phyloP scores from a whole-genome alignment of 2,888 invertebrate species.

The Sialis fuliginosa region DNA sequence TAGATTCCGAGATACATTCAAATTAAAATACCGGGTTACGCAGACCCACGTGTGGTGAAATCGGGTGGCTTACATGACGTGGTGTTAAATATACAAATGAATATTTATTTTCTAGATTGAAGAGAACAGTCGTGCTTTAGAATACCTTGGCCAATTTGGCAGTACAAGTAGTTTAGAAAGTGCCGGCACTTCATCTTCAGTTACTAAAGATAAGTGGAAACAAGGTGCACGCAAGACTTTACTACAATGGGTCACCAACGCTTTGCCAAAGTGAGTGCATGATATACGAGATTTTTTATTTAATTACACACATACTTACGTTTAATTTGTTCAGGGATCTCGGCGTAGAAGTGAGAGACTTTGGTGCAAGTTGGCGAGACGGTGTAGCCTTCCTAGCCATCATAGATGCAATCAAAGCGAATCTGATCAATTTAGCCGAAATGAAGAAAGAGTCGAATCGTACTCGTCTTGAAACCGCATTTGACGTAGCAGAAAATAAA shows the following conservation, averaged over 20 bases:
- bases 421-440: slow-evolving; percentile 74
- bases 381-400: slow-evolving; percentile 90
- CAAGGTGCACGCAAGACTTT: slow-evolving; percentile 82
- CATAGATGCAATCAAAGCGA: slow-evolving; percentile 86
- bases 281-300: not conserved
- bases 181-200: slow-evolving; percentile 49
- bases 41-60: too few relatives aligned
- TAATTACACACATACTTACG: not conserved
- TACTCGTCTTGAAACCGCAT: slow-evolving; percentile 78
- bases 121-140: slow-evolving; percentile 79
- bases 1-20: too few relatives aligned
- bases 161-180: slow-evolving; percentile 75
- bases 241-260: slow-evolving; percentile 86
- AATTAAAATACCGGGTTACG: not conserved
- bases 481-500: slow-evolving; percentile 79
- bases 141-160: slow-evolving; percentile 64
- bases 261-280: slow-evolving; percentile 54
- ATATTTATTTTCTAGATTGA: slow-evolving; percentile 55
- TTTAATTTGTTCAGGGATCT: slow-evolving; percentile 40
- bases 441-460: slow-evolving; percentile 62
- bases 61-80: not conserved
- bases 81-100: not conserved
- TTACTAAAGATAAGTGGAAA: slow-evolving; percentile 49
- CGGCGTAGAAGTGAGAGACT: slow-evolving; percentile 80
- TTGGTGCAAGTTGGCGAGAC: slow-evolving; percentile 91